Percentiles rank a stretch among this genome's conserved stretches.
These are phyloP conservation scores for Hydractinia echinata DNA, from an alignment of 30 jellyfish, hydroid and myxozoan genomes.

Conservation along the genomic window DNA sequence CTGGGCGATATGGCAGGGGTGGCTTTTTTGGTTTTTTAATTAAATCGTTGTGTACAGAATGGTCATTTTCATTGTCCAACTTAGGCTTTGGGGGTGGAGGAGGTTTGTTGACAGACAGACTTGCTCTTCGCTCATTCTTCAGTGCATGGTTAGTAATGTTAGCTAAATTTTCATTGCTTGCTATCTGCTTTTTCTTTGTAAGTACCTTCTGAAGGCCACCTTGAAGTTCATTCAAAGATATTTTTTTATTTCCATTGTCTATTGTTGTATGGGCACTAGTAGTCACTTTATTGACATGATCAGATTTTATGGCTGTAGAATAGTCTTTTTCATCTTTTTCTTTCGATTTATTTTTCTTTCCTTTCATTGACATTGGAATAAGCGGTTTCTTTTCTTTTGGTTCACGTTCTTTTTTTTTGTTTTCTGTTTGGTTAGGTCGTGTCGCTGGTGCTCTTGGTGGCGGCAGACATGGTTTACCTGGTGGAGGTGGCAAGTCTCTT, in stretches of 20 bases:
- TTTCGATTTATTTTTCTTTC: slow-evolving; percentile 17
- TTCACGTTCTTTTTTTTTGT: neutral
- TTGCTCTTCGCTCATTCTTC: slow-evolving; percentile 29
- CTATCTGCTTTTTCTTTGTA: neutral
- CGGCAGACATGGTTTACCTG: neutral
- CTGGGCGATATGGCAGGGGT: slow-evolving; percentile 18
- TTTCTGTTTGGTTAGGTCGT: neutral
- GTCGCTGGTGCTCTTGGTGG: slow-evolving; percentile 11
- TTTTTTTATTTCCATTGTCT: neutral
- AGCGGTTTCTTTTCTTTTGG: slow-evolving; percentile 11
- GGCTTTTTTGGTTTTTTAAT: slow-evolving; percentile 6
- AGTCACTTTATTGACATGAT: neutral
- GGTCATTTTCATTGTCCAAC: neutral
- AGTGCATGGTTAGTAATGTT: slow-evolving; percentile 14
- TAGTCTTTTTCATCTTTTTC: slow-evolving; percentile 17
- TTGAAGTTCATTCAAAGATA: slow-evolving; percentile 30
- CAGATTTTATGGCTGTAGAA: neutral
- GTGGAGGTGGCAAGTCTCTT: neutral
- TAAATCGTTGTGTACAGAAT: slow-evolving; percentile 25
- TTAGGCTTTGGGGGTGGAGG: slow-evolving; percentile 58
- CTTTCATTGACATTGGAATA: slow-evolving; percentile 5
- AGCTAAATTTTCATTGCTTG: slow-evolving; percentile 3
- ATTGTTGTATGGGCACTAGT: neutral
- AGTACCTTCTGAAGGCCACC: slow-evolving; percentile 14
- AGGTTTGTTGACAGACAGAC: slow-evolving; percentile 49